Conservation (phyloP, 2,888 invertebrate genomes). For the Galerucella calmariensis region DNA sequence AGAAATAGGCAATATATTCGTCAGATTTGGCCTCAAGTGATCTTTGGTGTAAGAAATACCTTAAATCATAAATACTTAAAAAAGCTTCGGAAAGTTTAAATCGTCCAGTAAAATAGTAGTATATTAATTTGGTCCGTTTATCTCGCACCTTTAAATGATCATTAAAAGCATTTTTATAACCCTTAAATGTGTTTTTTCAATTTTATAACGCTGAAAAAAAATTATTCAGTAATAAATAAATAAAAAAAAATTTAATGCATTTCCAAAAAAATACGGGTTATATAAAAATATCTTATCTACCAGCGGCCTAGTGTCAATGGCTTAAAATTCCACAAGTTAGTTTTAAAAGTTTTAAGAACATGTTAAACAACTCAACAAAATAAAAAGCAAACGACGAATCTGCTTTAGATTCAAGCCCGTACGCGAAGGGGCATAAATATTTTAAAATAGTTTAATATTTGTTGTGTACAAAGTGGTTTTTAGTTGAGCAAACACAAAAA, state of each 20-base stretch:
- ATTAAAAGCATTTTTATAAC: slow-evolving; percentile 46
- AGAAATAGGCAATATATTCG: too few species aligned
- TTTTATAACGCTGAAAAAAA: slow-evolving; percentile 45
- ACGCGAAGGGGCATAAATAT: background rate
- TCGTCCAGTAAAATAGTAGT: background rate
- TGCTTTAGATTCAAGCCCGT: slow-evolving; percentile 2
- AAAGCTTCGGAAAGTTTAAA: background rate
- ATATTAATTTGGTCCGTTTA: background rate
- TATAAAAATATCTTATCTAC: slow-evolving; percentile 50
- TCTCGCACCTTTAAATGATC: slow-evolving; percentile 32
- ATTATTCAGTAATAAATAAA: slow-evolving; percentile 49
- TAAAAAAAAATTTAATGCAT: slow-evolving; percentile 56
- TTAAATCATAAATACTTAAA: too few species aligned
- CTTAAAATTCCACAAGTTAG: slow-evolving; percentile 51
- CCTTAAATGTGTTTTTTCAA: slow-evolving; percentile 42
- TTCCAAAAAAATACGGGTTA: slow-evolving; percentile 49
- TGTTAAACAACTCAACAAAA: slow-evolving; percentile 52
- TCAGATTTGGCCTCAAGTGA: too few species aligned
- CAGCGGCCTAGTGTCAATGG: slow-evolving; percentile 48
- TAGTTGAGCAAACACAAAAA: too few species aligned
- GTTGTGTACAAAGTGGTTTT: too few species aligned
- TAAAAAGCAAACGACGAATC: slow-evolving; percentile 41
- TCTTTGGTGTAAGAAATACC: too few species aligned
- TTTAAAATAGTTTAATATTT: too few species aligned
- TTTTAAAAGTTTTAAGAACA: slow-evolving; percentile 51